Evolutionary conservation across 2,888 invertebrate species (phyloP).

Genomic region (Acronicta aceris): DNA sequence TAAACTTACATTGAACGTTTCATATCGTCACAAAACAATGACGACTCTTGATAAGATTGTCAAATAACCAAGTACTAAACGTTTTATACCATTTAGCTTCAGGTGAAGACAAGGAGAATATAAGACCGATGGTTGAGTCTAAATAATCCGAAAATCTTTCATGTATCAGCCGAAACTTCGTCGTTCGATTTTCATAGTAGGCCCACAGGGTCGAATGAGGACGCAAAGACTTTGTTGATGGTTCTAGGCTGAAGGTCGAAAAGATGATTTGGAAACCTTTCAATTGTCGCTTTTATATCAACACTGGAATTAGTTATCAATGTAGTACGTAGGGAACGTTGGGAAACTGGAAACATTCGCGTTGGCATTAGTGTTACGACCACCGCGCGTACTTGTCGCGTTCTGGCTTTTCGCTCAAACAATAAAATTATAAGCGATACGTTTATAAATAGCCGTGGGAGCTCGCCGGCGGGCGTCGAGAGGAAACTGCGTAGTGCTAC

Average conservation of each 20-base stretch:
- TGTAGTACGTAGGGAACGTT: constrained; percentile 60
- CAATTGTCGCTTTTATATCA: constrained; percentile 57
- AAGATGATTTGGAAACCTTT: constrained; percentile 57
- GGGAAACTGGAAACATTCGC: constrained; percentile 70
- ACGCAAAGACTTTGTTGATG: constrained; percentile 12
- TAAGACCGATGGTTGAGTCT: no score
- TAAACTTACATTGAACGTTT: constrained; percentile 7
- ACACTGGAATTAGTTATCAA: constrained; percentile 60
- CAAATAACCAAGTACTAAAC: no score
- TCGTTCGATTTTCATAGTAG: no score
- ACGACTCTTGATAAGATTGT: no score
- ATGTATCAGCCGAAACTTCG: no score
- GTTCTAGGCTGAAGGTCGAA: constrained; percentile 47
- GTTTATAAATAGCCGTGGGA: constrained; percentile 82
- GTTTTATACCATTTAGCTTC: no score
- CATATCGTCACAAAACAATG: no score
- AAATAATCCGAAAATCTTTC: no score
- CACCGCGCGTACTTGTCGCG: constrained; percentile 85
- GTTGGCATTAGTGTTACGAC: constrained; percentile 81
- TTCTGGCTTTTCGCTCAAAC: constrained; percentile 84
- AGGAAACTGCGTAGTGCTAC: constrained; percentile 71
- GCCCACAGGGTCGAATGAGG: constrained; percentile 18
- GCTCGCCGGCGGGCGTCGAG: constrained; percentile 67
- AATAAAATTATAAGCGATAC: constrained; percentile 87
- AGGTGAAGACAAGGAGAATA: no score